A percentile compares a stretch with the other conserved stretches of the same genome.
Evolutionary conservation across 1,140 invertebrate species (phyloP).

Genomic region (Cydia splendana): DNA sequence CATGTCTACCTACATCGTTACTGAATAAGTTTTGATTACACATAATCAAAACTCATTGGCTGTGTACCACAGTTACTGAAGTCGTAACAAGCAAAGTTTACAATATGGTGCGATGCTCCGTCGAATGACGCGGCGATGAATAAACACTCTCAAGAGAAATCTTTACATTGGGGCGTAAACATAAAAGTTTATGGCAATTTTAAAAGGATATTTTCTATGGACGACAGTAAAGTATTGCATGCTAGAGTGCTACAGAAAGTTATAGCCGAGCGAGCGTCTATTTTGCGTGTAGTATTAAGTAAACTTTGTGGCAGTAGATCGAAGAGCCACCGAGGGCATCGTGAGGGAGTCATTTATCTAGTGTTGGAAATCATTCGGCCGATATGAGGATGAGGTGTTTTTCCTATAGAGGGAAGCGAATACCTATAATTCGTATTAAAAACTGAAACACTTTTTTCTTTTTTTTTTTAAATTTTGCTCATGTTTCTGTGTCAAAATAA

Average conservation of each 20-base stretch:
- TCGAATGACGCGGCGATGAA: conserved; percentile 50
- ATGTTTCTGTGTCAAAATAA: too few species aligned
- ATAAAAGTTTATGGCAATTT: conserved; percentile 20
- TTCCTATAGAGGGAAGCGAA: too few species aligned
- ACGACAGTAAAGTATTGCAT: conserved; percentile 10
- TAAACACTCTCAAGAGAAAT: conserved; percentile 37
- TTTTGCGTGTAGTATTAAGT: background rate
- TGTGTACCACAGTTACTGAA: conserved; percentile 53
- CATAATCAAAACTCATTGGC: conserved; percentile 32
- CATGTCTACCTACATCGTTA: background rate
- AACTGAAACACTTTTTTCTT: too few species aligned
- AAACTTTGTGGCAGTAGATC: background rate
- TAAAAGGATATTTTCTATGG: conserved; percentile 26
- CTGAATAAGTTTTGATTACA: conserved; percentile 29
- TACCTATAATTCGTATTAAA: too few species aligned
- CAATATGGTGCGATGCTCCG: conserved; percentile 50
- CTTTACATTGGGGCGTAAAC: conserved; percentile 18
- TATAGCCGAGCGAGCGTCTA: background rate
- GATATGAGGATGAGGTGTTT: background rate
- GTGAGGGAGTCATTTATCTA: background rate
- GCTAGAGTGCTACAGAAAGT: conserved; percentile 13
- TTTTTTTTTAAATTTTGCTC: too few species aligned
- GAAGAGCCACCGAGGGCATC: too few species aligned
- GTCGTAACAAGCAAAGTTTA: conserved; percentile 66
- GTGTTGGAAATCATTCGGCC: background rate